Conservation (phyloP, 2,113 vertebrate species). For the Parus major region DNA sequence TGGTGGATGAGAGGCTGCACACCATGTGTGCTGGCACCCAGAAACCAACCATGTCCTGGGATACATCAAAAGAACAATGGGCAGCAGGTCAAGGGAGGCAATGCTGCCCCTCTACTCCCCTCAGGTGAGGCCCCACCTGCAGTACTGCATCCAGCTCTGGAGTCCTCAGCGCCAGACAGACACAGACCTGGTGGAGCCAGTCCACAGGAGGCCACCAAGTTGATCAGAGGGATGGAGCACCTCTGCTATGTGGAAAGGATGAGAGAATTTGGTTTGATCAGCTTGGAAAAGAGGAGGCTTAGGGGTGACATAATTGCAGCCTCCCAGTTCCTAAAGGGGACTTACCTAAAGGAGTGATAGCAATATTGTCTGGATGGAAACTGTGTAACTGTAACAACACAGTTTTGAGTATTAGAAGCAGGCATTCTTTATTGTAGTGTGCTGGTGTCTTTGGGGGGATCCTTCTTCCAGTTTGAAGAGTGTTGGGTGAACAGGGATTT, state of each 20-base stretch:
- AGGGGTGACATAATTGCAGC: background rate
- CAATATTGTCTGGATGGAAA: background rate
- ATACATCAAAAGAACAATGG: background rate
- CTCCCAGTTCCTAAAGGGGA: background rate
- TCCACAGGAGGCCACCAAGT: background rate
- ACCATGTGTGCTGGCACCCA: background rate
- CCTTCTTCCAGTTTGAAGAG: background rate
- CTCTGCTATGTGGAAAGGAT: background rate
- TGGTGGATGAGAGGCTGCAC: background rate
- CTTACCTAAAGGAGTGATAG: background rate
- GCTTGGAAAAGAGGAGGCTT: background rate
- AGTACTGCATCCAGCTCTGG: background rate
- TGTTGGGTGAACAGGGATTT: background rate
- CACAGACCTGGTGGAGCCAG: background rate
- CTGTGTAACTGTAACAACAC: background rate
- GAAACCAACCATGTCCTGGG: background rate
- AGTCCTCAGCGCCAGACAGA: background rate
- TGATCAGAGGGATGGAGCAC: background rate
- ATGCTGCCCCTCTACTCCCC: background rate
- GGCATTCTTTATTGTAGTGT: background rate
- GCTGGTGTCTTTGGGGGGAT: background rate
- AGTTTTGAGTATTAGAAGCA: background rate
- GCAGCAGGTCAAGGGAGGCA: background rate
- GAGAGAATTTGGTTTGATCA: background rate
- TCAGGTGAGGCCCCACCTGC: background rate